Base-by-base conservation (phyloP, 64 coral and sea anemone genomes). In the Stichodactyla mertensii region DNA sequence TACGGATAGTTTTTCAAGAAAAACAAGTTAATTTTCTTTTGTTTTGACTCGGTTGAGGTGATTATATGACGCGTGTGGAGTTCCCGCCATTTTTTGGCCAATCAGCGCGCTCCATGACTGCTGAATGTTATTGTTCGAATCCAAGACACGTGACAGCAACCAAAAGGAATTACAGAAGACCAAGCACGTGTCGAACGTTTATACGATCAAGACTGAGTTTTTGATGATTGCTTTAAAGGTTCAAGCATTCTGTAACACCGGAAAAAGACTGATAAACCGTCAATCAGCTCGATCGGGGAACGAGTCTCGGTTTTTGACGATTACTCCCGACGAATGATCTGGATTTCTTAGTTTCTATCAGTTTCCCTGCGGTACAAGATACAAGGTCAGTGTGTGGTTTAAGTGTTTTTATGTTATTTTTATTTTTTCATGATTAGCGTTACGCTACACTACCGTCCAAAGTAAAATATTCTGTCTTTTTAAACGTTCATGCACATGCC, bases 11-110 rank as follows among this genome's bases (percentile, higher is more conserved):
- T 31, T 31, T 31, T 31, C 28, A 74, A 31, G 4, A 74, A 74
- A 74, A 74, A 27, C 69, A 28, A 36, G 23, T 74, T 13, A n/a
- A 31, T 27, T 15, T 11, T 74, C 69, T 31, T 74, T 74, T 74
- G 69, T 74, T 74, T 74, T 74, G 69, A 26, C 69, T 74, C 69
- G 69, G 69, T 74, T 74, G 69, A 74, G 69, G 12, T 74, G 69
- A 74, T 74, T 31, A 74, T 23, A 74, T 23, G 69, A 74, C 69
- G 24, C 24, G 69, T 74, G 69, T 74, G 22, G 69, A 74, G 69
- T 74, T 74, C 69, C 23, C 69, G 69, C 69, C 69, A 74, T 74
- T 74, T 27, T 27, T 74, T 31, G 27, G 8, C 69, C 69, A 74
- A 74, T 74, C 69, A 74, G 24, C 24, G 69, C 69, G 69, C 69